Evolutionary conservation across 2,888 invertebrate genomes (phyloP).

Genomic region (Sicus ferrugineus): DNA sequence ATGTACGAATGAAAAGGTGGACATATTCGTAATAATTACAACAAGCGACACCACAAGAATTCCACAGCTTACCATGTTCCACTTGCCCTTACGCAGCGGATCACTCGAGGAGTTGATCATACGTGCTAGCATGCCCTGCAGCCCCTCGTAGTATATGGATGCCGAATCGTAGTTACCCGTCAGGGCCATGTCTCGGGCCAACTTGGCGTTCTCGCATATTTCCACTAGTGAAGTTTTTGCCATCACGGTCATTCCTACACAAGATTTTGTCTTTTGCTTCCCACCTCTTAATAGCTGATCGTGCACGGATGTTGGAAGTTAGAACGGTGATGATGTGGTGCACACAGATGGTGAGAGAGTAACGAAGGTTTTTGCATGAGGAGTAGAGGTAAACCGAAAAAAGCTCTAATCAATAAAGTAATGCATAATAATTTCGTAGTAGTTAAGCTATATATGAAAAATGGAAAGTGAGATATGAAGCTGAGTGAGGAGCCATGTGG

Average conservation of each 20-base stretch:
- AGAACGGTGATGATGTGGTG: not conserved
- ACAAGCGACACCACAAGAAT: too few relatives aligned
- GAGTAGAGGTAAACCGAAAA: not conserved
- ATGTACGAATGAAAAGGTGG: not conserved
- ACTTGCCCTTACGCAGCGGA: constrained; percentile 82
- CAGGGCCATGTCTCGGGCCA: constrained; percentile 94
- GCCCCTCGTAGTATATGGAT: constrained; percentile 91
- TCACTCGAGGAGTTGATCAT: constrained; percentile 82
- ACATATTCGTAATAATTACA: not conserved
- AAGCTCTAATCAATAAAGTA: not conserved
- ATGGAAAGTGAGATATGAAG: constrained; percentile 24
- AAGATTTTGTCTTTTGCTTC: constrained; percentile 64
- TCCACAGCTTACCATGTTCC: constrained; percentile 78
- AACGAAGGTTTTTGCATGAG: not conserved
- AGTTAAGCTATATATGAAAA: constrained; percentile 16
- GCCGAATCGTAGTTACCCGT: constrained; percentile 96
- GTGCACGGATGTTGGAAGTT: not conserved
- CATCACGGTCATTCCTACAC: constrained; percentile 77
- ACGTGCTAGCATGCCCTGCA: constrained; percentile 88
- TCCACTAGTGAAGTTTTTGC: constrained; percentile 84
- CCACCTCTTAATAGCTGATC: constrained; percentile 62
- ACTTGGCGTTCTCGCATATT: constrained; percentile 93
- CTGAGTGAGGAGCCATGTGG: too few relatives aligned
- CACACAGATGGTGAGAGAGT: not conserved
- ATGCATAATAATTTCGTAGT: not conserved